Conservation (phyloP, 2,888 invertebrate genomes). For the Leptopilina drosophilae region DNA sequence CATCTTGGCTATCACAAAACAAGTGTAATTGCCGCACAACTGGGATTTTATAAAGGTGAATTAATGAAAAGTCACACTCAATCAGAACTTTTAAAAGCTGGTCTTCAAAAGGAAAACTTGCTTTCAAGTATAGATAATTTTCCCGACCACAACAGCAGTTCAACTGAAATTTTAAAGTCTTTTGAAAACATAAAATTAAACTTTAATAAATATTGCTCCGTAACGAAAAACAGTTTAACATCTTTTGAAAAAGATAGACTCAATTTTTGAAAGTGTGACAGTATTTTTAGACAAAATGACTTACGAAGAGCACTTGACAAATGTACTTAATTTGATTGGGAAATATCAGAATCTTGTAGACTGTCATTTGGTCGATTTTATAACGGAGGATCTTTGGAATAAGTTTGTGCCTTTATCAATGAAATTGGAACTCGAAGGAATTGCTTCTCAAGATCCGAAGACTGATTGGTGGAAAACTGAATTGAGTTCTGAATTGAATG, state of each 20-base stretch:
- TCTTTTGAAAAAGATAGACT: slow-evolving; percentile 81
- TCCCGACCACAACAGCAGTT: slow-evolving; percentile 82
- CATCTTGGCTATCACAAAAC: slow-evolving; percentile 89
- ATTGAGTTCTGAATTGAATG: slow-evolving; percentile 46
- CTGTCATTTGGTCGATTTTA: slow-evolving; percentile 78
- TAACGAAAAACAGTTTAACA: slow-evolving; percentile 81
- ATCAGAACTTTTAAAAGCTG: slow-evolving; percentile 78
- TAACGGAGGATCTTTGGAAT: slow-evolving; percentile 84
- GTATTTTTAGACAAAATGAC: slow-evolving; percentile 44
- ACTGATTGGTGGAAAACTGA: slow-evolving; percentile 20
- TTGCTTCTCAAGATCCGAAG: neutral
- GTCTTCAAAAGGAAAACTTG: slow-evolving; percentile 79
- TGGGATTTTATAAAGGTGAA: slow-evolving; percentile 86
- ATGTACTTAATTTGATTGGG: slow-evolving; percentile 40
- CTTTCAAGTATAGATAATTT: slow-evolving; percentile 81
- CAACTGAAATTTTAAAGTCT: slow-evolving; percentile 82
- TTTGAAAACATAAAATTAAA: slow-evolving; percentile 83
- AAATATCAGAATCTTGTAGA: slow-evolving; percentile 45
- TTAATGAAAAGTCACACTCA: slow-evolving; percentile 77
- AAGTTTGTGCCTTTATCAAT: slow-evolving; percentile 78
- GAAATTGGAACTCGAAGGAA: slow-evolving; percentile 49
- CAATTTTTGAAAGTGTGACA: slow-evolving; percentile 78
- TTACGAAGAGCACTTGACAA: slow-evolving; percentile 45
- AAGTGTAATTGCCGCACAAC: slow-evolving; percentile 85
- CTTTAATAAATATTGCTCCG: slow-evolving; percentile 84